Evolutionary conservation across 2,113 vertebrate genomes (phyloP), one percentile per base, ranked within the genome.

Genomic region (Vimba vimba): DNA sequence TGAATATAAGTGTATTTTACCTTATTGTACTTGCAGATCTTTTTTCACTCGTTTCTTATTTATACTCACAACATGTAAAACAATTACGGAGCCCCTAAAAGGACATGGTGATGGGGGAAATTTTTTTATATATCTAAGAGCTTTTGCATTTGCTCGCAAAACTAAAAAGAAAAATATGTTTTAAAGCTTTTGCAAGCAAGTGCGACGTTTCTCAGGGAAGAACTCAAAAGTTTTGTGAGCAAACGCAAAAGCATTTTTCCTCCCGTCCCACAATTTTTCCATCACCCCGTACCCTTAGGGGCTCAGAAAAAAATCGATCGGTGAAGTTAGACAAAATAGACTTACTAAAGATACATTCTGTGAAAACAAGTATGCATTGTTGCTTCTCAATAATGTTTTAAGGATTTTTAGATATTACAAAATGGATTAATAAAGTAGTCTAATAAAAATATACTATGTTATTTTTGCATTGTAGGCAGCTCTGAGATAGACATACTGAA

Each of bases 401-500:
- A 68, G 30, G 6, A 36, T 68, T 33, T 47, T 47, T 47, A 62
- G n/a, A 62, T 27, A 64, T 36, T 23, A 15, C 47, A 15, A 50
- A 50, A 50, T 15, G 47, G 47, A 13, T 11, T 43, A 39, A 33
- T 15, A 43, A 39, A 71, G 36, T 36, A 4, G 33, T 11, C 36
- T 39, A 39, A 71, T 39, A 36, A 39, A 64, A 69, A 39, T 36
- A 23, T 23, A 39, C 33, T n/a, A n/a, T 4, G 21, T 71, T 71
- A 12, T 71, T 71, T 69, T 43, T 71, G 36, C 68, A 17, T 6
- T 75, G 43, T 47, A 50, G 43, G n/a, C 71, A 50, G 43, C n/a
- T 50, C 23, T 75, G 71, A 25, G 12, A 75, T 75, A 75, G 17
- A n/a, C n/a, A n/a, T n/a, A n/a, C n/a, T n/a, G n/a, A n/a, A n/a